phyloP scores from a whole-genome alignment of 2,113 vertebrate genomes.

The Dipodomys spectabilis region DNA sequence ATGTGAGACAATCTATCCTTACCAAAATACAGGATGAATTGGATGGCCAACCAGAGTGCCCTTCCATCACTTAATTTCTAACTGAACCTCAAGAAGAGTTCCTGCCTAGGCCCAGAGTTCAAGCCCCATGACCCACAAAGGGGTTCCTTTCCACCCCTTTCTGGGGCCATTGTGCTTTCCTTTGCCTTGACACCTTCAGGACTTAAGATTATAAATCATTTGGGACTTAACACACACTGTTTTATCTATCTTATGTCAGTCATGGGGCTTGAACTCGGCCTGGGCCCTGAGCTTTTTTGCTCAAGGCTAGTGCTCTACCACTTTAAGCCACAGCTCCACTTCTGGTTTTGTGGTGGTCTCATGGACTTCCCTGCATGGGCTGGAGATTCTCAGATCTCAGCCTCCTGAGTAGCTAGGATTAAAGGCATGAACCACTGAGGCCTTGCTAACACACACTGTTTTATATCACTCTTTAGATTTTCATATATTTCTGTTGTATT shows the following conservation, averaged over 20 bases:
- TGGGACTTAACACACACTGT: background rate
- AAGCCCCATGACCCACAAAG: no score
- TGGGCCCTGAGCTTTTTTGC: no score
- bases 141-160: background rate
- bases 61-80: background rate
- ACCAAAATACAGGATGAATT: background rate
- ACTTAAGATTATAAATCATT: background rate
- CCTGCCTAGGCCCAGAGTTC: no score
- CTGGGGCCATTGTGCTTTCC: background rate
- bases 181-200: background rate
- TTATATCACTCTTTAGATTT: conserved; percentile 26
- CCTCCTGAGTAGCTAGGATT: no score
- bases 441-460: no score
- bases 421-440: no score
- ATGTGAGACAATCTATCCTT: conserved; percentile 7
- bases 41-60: background rate
- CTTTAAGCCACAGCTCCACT: no score
- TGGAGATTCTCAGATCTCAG: no score
- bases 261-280: no score
- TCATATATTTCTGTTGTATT: background rate
- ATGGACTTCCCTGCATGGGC: no score
- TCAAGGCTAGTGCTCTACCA: no score
- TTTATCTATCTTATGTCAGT: background rate
- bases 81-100: background rate
- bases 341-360: no score